Base-by-base conservation (phyloP, 2,888 invertebrate species). In the Lamproptera curius region DNA sequence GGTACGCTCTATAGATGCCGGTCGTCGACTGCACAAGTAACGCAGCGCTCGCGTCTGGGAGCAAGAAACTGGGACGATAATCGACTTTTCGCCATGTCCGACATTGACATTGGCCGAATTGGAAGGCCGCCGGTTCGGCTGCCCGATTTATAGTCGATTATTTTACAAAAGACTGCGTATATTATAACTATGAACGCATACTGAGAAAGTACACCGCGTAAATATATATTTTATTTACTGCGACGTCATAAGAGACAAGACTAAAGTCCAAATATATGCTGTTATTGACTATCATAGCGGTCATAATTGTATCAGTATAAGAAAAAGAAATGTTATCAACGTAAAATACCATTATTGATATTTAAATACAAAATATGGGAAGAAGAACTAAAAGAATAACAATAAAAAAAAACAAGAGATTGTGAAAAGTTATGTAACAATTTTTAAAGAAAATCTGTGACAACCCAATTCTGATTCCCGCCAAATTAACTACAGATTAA, bases 21-120 rank as follows among this genome's bases (percentile, higher is more conserved):
- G 16, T 28, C 20, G 17, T 23, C 5, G 39, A 48, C 39, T 48
- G 34, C 26, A 28, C 13, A 35, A 42, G 26, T 3, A n/a, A 31
- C 23, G 33, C 11, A 16, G 26, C 23, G 28, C 31, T 49, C 6
- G 43, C 17, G 28, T 14, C 36, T 36, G 35, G 44, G 44, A 42
- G 39, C 34, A 16, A 6, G 13, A 17, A 48, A 48, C 47, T 42
- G 28, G 33, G 31, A 37, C 47, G 42, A 42, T 13, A 42, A 38
- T 38, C 33, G 44, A 20, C 41, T 15, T 31, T 31, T n/a, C 9
- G 10, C 28, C 1, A 17, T 28, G 34, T 26, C 17, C 33, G 48
- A 35, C 48, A 48, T 35, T 48, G 48, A 48, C 48, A 39, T 48
- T 48, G 48, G 16, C 17, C 17, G 40, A 33, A 20, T 37, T 38